Evolutionary conservation across 1,140 invertebrate species (phyloP).

Genomic region (Aphidius ervi): DNA sequence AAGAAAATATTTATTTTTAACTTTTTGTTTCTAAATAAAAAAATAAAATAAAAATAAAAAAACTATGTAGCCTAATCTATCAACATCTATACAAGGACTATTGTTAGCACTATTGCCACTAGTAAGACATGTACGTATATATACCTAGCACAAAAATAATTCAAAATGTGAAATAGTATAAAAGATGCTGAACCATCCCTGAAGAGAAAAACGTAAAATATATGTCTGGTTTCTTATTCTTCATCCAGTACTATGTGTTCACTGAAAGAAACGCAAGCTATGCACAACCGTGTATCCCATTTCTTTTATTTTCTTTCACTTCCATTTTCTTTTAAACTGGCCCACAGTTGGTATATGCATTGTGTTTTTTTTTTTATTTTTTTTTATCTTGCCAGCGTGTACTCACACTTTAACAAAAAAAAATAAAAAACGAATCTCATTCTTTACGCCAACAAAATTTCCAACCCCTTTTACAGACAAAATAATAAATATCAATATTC

Average conservation of each 20-base stretch:
- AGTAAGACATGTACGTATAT: conserved; percentile 28
- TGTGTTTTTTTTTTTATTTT: too few relatives aligned
- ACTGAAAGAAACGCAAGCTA: conserved; percentile 4
- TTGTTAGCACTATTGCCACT: conserved; percentile 5
- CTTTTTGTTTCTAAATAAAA: too few relatives aligned
- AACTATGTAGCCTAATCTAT: too few relatives aligned
- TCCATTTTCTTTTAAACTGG: neutral
- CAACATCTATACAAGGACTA: neutral
- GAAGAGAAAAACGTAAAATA: conserved; percentile 40
- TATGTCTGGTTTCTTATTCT: conserved; percentile 53
- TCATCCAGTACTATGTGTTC: conserved; percentile 39
- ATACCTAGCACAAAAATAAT: conserved; percentile 27
- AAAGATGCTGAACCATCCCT: conserved; percentile 23
- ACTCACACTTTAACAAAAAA: too few relatives aligned
- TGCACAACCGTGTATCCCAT: conserved; percentile 28
- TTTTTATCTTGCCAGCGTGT: too few relatives aligned
- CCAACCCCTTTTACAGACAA: too few relatives aligned
- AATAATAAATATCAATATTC: too few relatives aligned
- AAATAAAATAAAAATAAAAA: too few relatives aligned
- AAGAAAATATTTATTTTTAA: too few relatives aligned
- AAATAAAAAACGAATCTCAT: too few relatives aligned
- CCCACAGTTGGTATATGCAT: too few relatives aligned
- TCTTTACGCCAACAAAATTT: too few relatives aligned
- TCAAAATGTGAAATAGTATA: conserved; percentile 28
- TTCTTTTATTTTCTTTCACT: conserved; percentile 29